Evolutionary conservation across 1,140 invertebrate species (phyloP).

Genomic region (Delia radicum): DNA sequence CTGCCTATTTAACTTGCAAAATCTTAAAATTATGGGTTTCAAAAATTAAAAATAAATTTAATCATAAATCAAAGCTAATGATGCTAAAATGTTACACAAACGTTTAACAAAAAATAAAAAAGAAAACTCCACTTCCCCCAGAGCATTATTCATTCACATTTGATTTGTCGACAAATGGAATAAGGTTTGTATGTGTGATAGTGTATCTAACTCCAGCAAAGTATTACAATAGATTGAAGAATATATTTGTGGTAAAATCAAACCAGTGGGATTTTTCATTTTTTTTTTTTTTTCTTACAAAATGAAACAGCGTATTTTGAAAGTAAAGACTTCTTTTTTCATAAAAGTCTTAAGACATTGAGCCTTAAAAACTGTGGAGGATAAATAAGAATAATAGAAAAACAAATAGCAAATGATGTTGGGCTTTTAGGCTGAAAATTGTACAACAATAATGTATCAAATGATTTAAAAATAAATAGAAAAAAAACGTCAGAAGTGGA

Average conservation of each 20-base stretch:
- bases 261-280: constrained; percentile 5
- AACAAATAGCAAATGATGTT: constrained; percentile 19
- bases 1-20: background rate
- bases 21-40: background rate
- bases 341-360: background rate
- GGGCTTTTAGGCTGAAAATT: background rate
- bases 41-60: constrained; percentile 56
- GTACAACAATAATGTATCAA: background rate
- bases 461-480: background rate
- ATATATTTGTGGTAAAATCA: constrained; percentile 20
- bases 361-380: background rate
- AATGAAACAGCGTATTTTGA: background rate
- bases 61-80: constrained; percentile 57
- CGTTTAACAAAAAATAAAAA: too few relatives aligned
- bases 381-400: background rate
- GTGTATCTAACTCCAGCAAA: background rate
- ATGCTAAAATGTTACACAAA: constrained; percentile 51
- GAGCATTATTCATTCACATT: background rate
- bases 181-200: background rate
- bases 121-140: background rate
- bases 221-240: constrained; percentile 20
- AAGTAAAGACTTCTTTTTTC: background rate
- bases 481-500: background rate
- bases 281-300: background rate
- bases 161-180: background rate